A percentile compares a stretch with the other conserved stretches of the same genome.
Conservation (phyloP, 2,797 vertebrate species). For the Sebastes hubbsi region DNA sequence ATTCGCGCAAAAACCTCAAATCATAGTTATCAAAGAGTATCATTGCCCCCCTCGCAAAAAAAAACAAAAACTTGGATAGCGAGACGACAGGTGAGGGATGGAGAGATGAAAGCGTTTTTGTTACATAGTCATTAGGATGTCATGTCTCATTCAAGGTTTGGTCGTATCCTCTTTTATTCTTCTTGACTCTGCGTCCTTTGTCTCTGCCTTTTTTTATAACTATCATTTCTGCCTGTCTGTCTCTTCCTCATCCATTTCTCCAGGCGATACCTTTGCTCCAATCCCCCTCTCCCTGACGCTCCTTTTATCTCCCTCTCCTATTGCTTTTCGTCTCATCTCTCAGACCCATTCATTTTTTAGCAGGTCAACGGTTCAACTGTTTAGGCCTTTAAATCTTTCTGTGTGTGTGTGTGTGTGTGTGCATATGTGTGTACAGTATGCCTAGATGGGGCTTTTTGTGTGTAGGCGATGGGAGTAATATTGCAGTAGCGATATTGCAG, state of each 20-base stretch:
- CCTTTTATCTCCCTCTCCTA: slow-evolving; percentile 49
- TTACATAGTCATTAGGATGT: slow-evolving; percentile 38
- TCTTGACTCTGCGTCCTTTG: slow-evolving; percentile 1
- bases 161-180: slow-evolving; percentile 28
- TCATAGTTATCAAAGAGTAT: slow-evolving; percentile 7
- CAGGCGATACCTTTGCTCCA: slow-evolving; percentile 30
- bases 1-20: slow-evolving; percentile 16
- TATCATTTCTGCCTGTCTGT: slow-evolving; percentile 22
- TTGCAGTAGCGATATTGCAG: slow-evolving; percentile 66
- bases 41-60: background rate
- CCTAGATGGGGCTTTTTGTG: slow-evolving; percentile 37
- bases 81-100: slow-evolving; percentile 30
- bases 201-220: background rate
- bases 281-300: slow-evolving; percentile 21
- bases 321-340: slow-evolving; percentile 69
- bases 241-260: slow-evolving; percentile 28
- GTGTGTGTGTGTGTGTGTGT: slow-evolving; percentile 14
- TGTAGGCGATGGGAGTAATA: slow-evolving; percentile 56
- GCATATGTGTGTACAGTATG: slow-evolving; percentile 23
- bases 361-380: slow-evolving; percentile 68
- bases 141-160: slow-evolving; percentile 33
- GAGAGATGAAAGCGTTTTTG: slow-evolving; percentile 34
- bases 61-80: background rate
- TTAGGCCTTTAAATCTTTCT: slow-evolving; percentile 47
- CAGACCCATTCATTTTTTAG: slow-evolving; percentile 75